Base-by-base conservation (phyloP, 1,140 invertebrate species). In the Eciton burchellii region DNA sequence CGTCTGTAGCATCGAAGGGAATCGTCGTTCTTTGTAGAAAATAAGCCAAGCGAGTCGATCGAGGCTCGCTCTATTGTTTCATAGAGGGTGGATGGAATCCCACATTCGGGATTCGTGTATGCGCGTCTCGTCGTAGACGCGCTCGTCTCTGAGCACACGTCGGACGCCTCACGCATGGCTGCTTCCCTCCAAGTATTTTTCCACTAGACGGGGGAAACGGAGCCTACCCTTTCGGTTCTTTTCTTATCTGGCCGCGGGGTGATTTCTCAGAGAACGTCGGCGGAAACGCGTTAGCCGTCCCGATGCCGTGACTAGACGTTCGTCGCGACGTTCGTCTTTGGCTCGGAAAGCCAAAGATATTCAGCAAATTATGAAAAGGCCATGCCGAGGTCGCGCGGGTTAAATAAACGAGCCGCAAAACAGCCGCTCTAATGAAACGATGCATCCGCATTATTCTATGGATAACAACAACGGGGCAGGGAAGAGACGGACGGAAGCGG, bases 121-220 rank as follows among this genome's bases (percentile, higher is more conserved):
- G 35, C 56, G 65, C 19, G 60, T 52, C 24, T 35, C 5, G 5
- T 81, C 57, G 68, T 26, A 0, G 47, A 29, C 57, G 45, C 45
- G 59, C 47, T 63, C 3, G 68, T 71, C 41, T 35, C 35, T 35
- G 6, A 35, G 65, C 57, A 71, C 4, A 29, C 8, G 12, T 71
- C 70, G 26, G 76, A 70, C 43, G 71, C 54, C 72, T 88, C 68
- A 65, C 86, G 79, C 71, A 88, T 74, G 54, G 76, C 79, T 83
- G 79, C 71, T 45, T 85, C 79, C 85, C 62, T 68, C 84, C 81
- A 88, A 88, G 83, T 65, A 84, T 88, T 88, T 88, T 88, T 88
- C 86, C 62, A 26, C 54, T 35, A 29, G 63, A 1, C 29, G 65
- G 26, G 63, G 29, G 81, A 74, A 85, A 81, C 56, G 57, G 65